Conservation (phyloP, 1,140 invertebrate genomes). For the Pseudomyrmex gracilis region DNA sequence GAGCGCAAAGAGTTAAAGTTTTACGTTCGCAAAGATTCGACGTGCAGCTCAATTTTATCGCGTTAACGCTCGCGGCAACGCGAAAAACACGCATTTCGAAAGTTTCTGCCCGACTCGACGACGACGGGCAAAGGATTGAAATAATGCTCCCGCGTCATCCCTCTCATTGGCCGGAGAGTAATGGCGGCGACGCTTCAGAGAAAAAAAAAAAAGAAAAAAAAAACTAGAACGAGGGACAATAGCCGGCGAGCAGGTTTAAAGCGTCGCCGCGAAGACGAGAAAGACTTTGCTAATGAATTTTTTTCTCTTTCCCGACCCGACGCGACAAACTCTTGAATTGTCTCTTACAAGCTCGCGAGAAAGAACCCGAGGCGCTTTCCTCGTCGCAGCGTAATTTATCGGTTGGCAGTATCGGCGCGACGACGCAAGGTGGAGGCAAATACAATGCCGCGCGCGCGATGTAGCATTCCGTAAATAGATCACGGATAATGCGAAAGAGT, state of each 20-base stretch:
- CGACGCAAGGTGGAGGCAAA: conserved; percentile 37
- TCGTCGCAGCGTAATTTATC: conserved; percentile 45
- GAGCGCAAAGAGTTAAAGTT: conserved; percentile 47
- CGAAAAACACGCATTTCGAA: conserved; percentile 18
- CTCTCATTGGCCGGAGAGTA: not conserved
- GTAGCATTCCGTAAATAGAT: conserved; percentile 59
- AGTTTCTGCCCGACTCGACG: not conserved
- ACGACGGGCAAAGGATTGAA: not conserved
- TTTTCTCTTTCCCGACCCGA: not conserved
- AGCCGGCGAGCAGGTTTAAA: conserved; percentile 7
- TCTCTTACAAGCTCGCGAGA: conserved; percentile 21
- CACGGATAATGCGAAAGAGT: conserved; percentile 53
- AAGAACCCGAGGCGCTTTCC: conserved; percentile 29
- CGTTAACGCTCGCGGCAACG: conserved; percentile 32
- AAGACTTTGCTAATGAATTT: conserved; percentile 43
- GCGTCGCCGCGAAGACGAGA: not conserved
- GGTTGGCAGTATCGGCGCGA: conserved; percentile 27
- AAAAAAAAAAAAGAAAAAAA: not conserved
- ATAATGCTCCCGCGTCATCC: conserved; percentile 1
- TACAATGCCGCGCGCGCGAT: conserved; percentile 49
- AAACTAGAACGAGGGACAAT: conserved; percentile 30
- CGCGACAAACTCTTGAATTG: conserved; percentile 7
- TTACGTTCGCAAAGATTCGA: conserved; percentile 31
- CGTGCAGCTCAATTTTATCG: conserved; percentile 23
- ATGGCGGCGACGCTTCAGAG: not conserved